Conservation (phyloP, 1,140 invertebrate genomes). For the Amyelois transitella region DNA sequence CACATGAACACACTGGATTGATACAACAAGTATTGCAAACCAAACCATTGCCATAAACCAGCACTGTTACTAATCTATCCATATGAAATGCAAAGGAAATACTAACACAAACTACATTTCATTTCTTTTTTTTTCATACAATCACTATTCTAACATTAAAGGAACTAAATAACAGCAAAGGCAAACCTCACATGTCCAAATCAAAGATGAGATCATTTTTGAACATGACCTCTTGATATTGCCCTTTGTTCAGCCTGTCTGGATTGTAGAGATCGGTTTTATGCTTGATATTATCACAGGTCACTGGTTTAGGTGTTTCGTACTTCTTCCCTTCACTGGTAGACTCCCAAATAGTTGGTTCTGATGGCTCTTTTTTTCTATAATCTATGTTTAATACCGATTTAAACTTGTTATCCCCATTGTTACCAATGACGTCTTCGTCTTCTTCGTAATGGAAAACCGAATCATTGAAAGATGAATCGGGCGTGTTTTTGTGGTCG, state of each 20-base stretch:
- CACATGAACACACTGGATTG: conserved; percentile 8
- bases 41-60: conserved; percentile 48
- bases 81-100: conserved; percentile 26
- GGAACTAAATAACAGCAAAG: conserved; percentile 10
- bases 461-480: conserved; percentile 7
- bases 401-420: conserved; percentile 10
- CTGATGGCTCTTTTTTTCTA: conserved; percentile 19
- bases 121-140: neutral
- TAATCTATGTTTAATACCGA: conserved; percentile 35
- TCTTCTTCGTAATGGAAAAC: conserved; percentile 15
- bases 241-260: conserved; percentile 63
- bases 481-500: conserved; percentile 43
- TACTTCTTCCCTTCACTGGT: conserved; percentile 14
- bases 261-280: conserved; percentile 59
- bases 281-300: conserved; percentile 59
- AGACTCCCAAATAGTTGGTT: conserved; percentile 37
- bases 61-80: conserved; percentile 17
- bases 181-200: conserved; percentile 68
- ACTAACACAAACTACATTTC: conserved; percentile 3
- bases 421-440: conserved; percentile 2
- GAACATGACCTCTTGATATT: conserved; percentile 68
- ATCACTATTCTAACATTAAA: conserved; percentile 1
- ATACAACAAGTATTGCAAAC: conserved; percentile 16
- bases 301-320: conserved; percentile 24
- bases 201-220: conserved; percentile 75